Evolutionary conservation across 2,113 vertebrate genomes (phyloP), one percentile per base, ranked within the genome.

Genomic region (Myiopsitta monachus): DNA sequence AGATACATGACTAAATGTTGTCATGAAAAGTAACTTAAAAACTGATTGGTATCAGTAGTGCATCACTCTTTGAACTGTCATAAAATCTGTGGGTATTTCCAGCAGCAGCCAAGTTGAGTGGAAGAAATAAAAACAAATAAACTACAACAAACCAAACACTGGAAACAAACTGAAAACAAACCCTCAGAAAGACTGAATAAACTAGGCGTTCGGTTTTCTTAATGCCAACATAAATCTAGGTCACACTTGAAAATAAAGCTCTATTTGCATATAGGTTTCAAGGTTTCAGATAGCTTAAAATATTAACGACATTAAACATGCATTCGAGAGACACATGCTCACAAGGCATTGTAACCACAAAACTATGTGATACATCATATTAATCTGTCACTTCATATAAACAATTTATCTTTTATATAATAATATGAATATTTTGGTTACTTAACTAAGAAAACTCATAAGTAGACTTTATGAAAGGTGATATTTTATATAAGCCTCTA

Each of bases 241-340:
- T 90, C 88, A 83, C 19, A 38, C 31, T 69, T 18, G 47, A 73
- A 83, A 73, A 21, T 21, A 82, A 89, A 31, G 3, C 2, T 79
- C 73, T 73, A 80, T 92, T 92, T 93, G 43, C 52, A 82, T 83
- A 82, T 11, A 69, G 5, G 49, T 57, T 93, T 93, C 39, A 43
- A 88, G 10, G 27, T 83, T 94, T 93, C 70, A 57, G 6, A 39
- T 90, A 18, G 31, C 22, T 85, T 94, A 93, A 96, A 88, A 93
- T 94, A 94, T 76, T 88, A 66, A 88, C 83, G 18, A 83, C 3
- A 11, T 87, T 8, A 76, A 49, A 86, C 63, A 80, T 28, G 36
- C 11, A n/a, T 82, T 84, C 23, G 36, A 89, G 64, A 77, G 17
- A 39, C 9, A 15, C 1, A 41, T 49, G 3, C 46, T 89, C n/a